Conservation (phyloP, 2,797 vertebrate genomes). For the Phoxinus dragarum region DNA sequence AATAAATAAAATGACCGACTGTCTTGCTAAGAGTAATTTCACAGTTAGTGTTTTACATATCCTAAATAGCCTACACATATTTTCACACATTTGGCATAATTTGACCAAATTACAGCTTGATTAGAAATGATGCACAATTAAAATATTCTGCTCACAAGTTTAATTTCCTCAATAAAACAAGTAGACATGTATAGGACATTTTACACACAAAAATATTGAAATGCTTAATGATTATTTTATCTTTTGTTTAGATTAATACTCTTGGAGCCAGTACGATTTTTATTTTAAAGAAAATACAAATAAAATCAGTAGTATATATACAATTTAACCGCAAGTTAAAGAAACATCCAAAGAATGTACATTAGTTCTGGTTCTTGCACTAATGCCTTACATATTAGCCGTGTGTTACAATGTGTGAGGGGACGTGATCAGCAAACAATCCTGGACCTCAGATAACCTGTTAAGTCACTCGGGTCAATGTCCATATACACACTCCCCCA, state of each 20-base stretch:
- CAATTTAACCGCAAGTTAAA: background rate
- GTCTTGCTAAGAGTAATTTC: background rate
- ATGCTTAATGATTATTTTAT: background rate
- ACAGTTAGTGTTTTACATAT: background rate
- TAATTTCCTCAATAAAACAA: background rate
- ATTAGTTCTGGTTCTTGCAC: background rate
- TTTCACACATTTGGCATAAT: background rate
- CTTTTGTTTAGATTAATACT: background rate
- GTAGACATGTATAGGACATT: background rate
- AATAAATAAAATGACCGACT: background rate
- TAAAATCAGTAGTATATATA: background rate
- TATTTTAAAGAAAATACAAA: background rate
- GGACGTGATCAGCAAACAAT: background rate
- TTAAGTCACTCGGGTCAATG: conserved; percentile 59
- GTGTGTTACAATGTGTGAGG: background rate
- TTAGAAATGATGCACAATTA: background rate
- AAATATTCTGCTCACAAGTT: background rate
- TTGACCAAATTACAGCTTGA: background rate
- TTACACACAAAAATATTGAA: background rate
- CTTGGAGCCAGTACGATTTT: background rate
- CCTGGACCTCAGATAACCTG: conserved; percentile 29
- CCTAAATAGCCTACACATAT: background rate
- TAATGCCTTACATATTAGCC: background rate
- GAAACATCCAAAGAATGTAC: background rate
- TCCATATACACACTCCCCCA: conserved; percentile 21